A percentile compares a stretch with the other conserved stretches of the same genome.
These are phyloP conservation scores for Sebastes baramenuke DNA, from an alignment of 2,797 vertebrate genomes.

Conservation along the genomic window DNA sequence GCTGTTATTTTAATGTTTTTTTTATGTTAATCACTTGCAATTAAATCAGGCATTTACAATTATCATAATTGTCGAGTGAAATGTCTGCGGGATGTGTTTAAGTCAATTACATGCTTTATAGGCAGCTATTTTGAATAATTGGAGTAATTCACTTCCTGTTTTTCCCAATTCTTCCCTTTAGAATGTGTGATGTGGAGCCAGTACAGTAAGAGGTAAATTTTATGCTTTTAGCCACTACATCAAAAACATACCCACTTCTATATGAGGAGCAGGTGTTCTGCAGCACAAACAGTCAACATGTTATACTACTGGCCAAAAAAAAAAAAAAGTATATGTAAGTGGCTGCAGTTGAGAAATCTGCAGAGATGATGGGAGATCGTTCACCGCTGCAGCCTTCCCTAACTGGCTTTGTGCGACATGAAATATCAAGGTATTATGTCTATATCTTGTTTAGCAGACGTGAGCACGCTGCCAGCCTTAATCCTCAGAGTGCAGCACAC, in stretches of 20 bases:
- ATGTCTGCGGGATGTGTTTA: constrained; percentile 53
- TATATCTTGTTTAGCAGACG: constrained; percentile 69
- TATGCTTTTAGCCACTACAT: constrained; percentile 36
- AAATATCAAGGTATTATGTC: constrained; percentile 61
- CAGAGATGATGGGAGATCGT: constrained; percentile 12
- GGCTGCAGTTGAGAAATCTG: not conserved
- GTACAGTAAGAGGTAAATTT: constrained; percentile 47
- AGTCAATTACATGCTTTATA: constrained; percentile 57
- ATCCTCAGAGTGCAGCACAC: constrained; percentile 58
- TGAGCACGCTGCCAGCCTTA: constrained; percentile 56
- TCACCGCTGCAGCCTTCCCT: not conserved
- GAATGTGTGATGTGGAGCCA: constrained; percentile 48
- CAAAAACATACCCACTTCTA: constrained; percentile 5
- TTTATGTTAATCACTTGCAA: constrained; percentile 39
- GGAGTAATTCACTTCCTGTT: constrained; percentile 56
- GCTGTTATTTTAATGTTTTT: constrained; percentile 1
- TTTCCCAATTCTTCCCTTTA: constrained; percentile 35
- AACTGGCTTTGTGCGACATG: constrained; percentile 29
- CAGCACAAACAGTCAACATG: constrained; percentile 7
- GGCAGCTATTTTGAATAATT: constrained; percentile 48
- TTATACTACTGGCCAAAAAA: not conserved
- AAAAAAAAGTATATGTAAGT: not conserved
- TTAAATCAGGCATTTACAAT: constrained; percentile 38
- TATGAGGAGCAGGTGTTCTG: constrained; percentile 34
- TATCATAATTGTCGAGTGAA: constrained; percentile 26